Percentiles rank a stretch among this genome's conserved stretches.
Evolutionary conservation across 2,888 invertebrate species (phyloP).

Genomic region (Scaptodrosophila latifasciaeformis): DNA sequence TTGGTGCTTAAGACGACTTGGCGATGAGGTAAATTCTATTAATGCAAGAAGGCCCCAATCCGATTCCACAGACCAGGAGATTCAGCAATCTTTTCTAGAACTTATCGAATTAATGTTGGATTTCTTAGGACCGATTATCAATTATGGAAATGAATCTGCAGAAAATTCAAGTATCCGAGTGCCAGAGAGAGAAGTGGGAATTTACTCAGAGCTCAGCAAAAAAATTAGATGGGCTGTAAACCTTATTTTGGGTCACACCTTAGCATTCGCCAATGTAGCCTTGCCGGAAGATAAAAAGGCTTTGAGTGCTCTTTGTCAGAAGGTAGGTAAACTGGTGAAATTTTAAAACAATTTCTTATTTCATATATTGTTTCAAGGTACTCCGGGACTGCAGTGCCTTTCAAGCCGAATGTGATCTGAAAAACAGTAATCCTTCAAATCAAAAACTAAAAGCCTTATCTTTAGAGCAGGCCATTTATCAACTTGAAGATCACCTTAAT

Average conservation of each 20-base stretch:
- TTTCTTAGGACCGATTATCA: constrained; percentile 55
- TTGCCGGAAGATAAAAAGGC: constrained; percentile 70
- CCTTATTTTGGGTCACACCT: constrained; percentile 64
- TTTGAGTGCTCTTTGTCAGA: constrained; percentile 71
- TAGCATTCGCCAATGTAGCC: constrained; percentile 73
- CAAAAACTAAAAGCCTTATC: constrained; percentile 68
- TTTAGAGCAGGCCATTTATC: constrained; percentile 67
- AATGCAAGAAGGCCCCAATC: background rate
- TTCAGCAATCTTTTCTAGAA: constrained; percentile 58
- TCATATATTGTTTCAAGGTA: constrained; percentile 35
- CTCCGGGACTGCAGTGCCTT: constrained; percentile 69
- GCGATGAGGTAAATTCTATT: constrained; percentile 5
- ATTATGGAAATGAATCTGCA: constrained; percentile 40
- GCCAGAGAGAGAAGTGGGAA: constrained; percentile 8
- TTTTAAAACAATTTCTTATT: background rate
- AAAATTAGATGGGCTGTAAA: constrained; percentile 65
- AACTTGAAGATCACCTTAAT: constrained; percentile 72
- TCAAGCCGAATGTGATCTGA: constrained; percentile 60
- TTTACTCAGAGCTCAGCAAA: constrained; percentile 39
- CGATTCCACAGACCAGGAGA: background rate
- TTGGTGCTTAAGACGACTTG: constrained; percentile 69
- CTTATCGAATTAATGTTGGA: constrained; percentile 66
- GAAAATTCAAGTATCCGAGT: background rate
- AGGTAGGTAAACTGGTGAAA: constrained; percentile 40
- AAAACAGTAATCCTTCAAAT: constrained; percentile 45